Evolutionary conservation across 2,113 vertebrate species (phyloP), one percentile per base, ranked within the genome.

Genomic region (Phalacrocorax carbo): DNA sequence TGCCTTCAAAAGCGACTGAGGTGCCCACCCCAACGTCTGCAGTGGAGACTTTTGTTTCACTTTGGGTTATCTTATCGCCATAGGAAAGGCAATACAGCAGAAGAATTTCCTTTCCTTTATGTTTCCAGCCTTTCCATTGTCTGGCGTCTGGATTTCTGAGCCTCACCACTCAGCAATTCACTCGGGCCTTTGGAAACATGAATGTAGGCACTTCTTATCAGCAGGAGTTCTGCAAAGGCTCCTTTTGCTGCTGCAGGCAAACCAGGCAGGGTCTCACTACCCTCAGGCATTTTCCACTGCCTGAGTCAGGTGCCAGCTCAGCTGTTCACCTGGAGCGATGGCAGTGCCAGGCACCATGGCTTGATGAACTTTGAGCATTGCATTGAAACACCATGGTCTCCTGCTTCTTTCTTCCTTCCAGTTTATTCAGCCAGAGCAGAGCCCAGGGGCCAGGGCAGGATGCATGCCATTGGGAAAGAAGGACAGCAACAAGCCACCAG

Each of bases 61-160:
- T 97, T 95, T 29, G 64, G 81, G 79, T 91, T 98, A 97, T 98
- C 98, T 98, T 98, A 98, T 98, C 97, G 88, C 98, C 96, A 97
- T 97, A 98, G 98, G 98, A 98, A 98, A 98, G 97, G 98, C 98
- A 98, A 98, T 98, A 98, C 97, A 98, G 98, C 97, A 98, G 98
- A 98, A 98, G 98, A 98, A 98, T 98, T 98, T 98, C 97, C 98
- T 98, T 97, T 96, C 97, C 93, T 94, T 81, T 38, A 95, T 97
- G 90, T 93, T 91, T 97, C 96, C 95, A 98, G 97, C 97, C 97
- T 97, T 83, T 97, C 97, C 97, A 98, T 99, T 99, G 99, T 99
- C 98, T 95, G 32, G 64, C 3, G 52, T 96, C 97, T 96, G 95
- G 86, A 73, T 92, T 96, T 96, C 94, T 92, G 68, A 93, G 95